Evolutionary conservation across 2,797 vertebrate species (phyloP).

Genomic region (Eleutherodactylus coqui): DNA sequence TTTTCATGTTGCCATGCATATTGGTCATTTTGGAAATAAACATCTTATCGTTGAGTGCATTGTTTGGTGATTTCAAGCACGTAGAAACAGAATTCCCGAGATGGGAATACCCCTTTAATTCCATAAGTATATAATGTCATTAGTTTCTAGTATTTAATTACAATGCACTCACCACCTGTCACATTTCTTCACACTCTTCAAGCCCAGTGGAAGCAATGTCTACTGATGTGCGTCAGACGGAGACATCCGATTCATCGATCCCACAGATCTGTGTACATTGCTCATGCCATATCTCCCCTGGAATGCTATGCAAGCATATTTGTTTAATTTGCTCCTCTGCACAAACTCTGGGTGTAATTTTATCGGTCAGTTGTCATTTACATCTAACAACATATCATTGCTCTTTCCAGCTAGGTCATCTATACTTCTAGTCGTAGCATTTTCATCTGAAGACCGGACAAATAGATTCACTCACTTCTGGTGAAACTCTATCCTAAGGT

Average conservation of each 20-base stretch:
- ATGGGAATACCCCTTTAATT: too few relatives aligned
- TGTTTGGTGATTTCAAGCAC: too few relatives aligned
- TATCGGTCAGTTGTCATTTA: conserved; percentile 27
- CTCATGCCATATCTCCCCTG: not conserved
- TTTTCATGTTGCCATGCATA: too few relatives aligned
- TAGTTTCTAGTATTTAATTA: not conserved
- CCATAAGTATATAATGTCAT: too few relatives aligned
- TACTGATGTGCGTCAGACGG: not conserved
- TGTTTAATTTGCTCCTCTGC: conserved; percentile 23
- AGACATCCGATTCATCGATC: not conserved
- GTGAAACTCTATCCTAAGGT: conserved; percentile 54
- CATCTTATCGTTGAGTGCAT: too few relatives aligned
- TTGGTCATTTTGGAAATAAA: too few relatives aligned
- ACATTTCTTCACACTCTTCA: not conserved
- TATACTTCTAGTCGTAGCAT: conserved; percentile 3
- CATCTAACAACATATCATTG: conserved; percentile 4
- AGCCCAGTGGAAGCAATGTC: conserved; percentile 1
- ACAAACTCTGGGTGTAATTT: conserved; percentile 23
- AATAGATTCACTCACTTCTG: conserved; percentile 32
- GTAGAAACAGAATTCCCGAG: too few relatives aligned
- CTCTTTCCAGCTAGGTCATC: not conserved
- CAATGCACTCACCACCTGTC: not conserved
- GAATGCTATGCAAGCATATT: conserved; percentile 7
- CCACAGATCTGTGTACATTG: not conserved
- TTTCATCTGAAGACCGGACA: conserved; percentile 40